These are phyloP conservation scores for Ecliptopera silaceata DNA, from an alignment of 2,888 invertebrate genomes.

Conservation along the genomic window DNA sequence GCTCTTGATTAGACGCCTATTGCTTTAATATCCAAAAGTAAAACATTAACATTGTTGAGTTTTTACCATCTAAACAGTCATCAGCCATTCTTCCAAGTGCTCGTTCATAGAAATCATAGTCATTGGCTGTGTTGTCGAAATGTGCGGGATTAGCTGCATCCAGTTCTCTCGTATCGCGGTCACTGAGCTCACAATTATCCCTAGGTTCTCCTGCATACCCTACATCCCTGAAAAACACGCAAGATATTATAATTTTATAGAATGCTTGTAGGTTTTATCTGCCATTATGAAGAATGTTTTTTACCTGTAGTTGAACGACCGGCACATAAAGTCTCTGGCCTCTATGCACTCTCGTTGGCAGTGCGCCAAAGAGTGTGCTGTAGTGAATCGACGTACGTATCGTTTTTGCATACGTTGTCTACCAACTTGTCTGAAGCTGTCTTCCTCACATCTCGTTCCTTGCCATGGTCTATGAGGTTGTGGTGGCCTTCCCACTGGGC, in stretches of 20 bases:
- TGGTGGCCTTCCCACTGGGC: constrained; percentile 61
- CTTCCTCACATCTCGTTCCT: constrained; percentile 90
- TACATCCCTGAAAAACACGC: constrained; percentile 70
- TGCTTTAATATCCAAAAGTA: background rate
- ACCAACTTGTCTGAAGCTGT: constrained; percentile 92
- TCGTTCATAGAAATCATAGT: constrained; percentile 91
- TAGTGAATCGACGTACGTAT: constrained; percentile 88
- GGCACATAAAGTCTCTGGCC: constrained; percentile 91
- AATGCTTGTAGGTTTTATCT: background rate
- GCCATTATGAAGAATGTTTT: constrained; percentile 19
- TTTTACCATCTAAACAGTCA: constrained; percentile 92
- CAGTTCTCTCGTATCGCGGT: constrained; percentile 91
- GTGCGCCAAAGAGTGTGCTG: constrained; percentile 88
- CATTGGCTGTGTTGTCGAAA: constrained; percentile 92
- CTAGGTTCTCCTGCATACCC: constrained; percentile 85
- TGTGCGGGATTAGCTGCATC: constrained; percentile 93
- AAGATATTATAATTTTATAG: constrained; percentile 5
- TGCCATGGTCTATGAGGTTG: constrained; percentile 69
- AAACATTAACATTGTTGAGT: background rate
- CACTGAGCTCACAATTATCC: constrained; percentile 95
- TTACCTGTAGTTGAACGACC: constrained; percentile 93
- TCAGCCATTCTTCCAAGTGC: constrained; percentile 88
- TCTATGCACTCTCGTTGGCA: constrained; percentile 94
- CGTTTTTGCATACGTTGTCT: constrained; percentile 90
- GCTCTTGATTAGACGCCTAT: background rate